These are phyloP conservation scores for Luperina testacea DNA, from an alignment of 2,888 invertebrate genomes.

Conservation along the genomic window DNA sequence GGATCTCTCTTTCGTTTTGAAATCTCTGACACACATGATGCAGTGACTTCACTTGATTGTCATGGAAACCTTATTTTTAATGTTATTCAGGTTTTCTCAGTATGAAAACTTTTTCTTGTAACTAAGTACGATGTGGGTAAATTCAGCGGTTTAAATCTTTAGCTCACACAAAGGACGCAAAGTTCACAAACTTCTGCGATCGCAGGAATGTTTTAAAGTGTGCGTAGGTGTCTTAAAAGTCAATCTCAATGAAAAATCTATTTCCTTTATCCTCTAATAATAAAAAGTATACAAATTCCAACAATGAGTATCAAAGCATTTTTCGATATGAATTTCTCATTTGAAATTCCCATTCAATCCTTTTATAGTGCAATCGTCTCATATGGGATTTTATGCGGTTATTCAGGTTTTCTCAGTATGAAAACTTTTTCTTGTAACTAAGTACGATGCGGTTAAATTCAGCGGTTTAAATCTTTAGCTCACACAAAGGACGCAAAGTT, in stretches of 20 bases:
- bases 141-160: too few species aligned
- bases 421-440: too few species aligned
- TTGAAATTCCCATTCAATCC: conserved; percentile 44
- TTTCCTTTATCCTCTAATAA: background rate
- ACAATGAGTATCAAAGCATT: conserved; percentile 45
- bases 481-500: background rate
- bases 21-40: too few species aligned
- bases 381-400: conserved; percentile 45
- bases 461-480: too few species aligned
- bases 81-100: too few species aligned
- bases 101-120: too few species aligned
- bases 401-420: too few species aligned
- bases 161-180: background rate
- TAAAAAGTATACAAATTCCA: conserved; percentile 20
- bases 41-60: too few species aligned
- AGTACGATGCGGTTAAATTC: too few species aligned
- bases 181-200: background rate
- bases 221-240: background rate
- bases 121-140: too few species aligned
- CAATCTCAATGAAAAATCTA: background rate
- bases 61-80: too few species aligned
- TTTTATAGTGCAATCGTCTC: conserved; percentile 41
- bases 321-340: conserved; percentile 40
- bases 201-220: background rate
- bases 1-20: too few species aligned